These are phyloP conservation scores for Pantherophis vulpinus DNA, from an alignment of 2,797 vertebrate genomes.

Conservation along the genomic window DNA sequence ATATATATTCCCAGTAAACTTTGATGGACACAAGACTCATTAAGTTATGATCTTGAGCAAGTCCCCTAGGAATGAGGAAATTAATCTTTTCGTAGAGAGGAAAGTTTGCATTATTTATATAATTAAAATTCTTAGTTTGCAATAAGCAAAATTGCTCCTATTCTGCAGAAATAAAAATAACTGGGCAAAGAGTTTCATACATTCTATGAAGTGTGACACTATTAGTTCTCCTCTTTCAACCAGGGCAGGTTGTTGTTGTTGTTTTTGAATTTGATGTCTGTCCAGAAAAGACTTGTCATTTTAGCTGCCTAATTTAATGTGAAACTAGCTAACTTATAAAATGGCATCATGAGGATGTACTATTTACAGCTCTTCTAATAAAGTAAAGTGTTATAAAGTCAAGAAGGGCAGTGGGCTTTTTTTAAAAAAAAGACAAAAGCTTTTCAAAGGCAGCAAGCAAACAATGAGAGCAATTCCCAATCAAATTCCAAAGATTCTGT, in stretches of 20 bases:
- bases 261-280: constrained; percentile 50
- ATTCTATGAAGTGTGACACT: background rate
- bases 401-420: background rate
- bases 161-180: background rate
- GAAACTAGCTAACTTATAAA: constrained; percentile 55
- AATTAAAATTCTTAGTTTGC: background rate
- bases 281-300: constrained; percentile 50
- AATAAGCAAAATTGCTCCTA: background rate
- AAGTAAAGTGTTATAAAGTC: background rate
- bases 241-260: background rate
- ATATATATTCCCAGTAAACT: background rate
- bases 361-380: constrained; percentile 17
- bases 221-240: constrained; percentile 28
- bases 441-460: background rate
- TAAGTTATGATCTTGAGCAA: background rate
- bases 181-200: background rate
- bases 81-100: background rate
- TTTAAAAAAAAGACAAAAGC: background rate
- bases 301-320: constrained; percentile 37
- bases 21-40: background rate
- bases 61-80: background rate
- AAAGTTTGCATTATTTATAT: background rate
- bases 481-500: background rate
- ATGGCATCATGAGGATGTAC: constrained; percentile 3
- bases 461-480: background rate